These are phyloP conservation scores for Stratiomys singularior DNA, from an alignment of 2,888 invertebrate genomes.

Conservation along the genomic window DNA sequence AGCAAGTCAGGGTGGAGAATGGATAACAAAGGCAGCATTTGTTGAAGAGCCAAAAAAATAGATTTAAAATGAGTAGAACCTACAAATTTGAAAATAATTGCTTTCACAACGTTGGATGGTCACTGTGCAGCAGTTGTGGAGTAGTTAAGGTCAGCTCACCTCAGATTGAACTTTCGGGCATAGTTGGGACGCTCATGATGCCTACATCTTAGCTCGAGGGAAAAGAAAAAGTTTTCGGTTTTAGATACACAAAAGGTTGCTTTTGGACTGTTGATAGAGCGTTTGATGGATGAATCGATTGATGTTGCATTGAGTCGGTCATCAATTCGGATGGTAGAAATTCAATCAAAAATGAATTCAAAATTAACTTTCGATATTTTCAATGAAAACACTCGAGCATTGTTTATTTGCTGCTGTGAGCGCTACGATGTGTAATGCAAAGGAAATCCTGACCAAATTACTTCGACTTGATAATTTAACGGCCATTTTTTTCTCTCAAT, in stretches of 20 bases:
- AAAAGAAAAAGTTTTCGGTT: neutral
- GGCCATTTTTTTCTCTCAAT: too few relatives aligned
- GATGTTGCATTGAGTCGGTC: too few relatives aligned
- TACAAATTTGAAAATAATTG: conserved; percentile 51
- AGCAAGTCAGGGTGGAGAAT: neutral
- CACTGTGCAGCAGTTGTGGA: neutral
- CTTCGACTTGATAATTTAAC: too few relatives aligned
- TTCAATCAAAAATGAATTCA: too few relatives aligned
- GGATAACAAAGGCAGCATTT: neutral
- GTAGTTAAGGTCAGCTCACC: neutral
- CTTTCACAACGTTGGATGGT: conserved; percentile 36
- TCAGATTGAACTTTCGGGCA: neutral
- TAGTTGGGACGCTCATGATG: neutral
- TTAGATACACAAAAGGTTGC: neutral
- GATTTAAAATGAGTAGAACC: conserved; percentile 36
- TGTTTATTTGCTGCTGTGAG: too few relatives aligned
- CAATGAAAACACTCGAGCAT: too few relatives aligned
- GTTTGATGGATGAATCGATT: neutral
- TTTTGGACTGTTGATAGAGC: neutral
- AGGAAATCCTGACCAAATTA: too few relatives aligned
- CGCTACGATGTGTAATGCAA: too few relatives aligned
- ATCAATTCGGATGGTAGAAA: too few relatives aligned
- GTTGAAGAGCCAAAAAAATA: neutral
- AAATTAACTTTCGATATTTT: too few relatives aligned
- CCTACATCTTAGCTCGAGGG: neutral